Evolutionary conservation across 2,888 invertebrate genomes (phyloP).

Genomic region (Agrochola lychnidis): DNA sequence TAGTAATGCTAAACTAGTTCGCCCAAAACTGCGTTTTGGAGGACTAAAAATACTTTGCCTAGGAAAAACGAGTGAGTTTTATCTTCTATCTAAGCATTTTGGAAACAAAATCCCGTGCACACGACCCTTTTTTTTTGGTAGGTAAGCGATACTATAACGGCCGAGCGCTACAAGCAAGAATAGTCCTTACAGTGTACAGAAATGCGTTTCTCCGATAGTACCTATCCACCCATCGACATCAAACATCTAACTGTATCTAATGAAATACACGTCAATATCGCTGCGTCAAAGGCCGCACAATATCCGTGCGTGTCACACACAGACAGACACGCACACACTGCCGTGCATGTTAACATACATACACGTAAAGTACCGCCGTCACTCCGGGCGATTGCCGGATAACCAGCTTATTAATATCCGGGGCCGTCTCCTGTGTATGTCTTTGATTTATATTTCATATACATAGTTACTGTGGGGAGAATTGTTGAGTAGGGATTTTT

Average conservation of each 20-base stretch:
- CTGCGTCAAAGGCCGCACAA: conserved; percentile 61
- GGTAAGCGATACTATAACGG: no score
- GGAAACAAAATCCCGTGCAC: no score
- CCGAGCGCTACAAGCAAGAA: no score
- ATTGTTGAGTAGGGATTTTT: conserved; percentile 17
- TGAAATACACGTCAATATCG: conserved; percentile 62
- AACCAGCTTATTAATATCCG: conserved; percentile 85
- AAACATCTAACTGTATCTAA: conserved; percentile 41
- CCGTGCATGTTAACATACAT: conserved; percentile 42
- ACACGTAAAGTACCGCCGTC: conserved; percentile 66
- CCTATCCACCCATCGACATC: conserved; percentile 12
- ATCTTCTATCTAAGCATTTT: no score
- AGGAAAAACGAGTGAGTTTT: no score
- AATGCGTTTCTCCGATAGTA: no score
- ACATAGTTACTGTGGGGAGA: conserved; percentile 17
- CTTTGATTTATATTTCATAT: conserved; percentile 68
- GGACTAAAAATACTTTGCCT: background rate
- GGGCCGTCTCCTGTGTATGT: conserved; percentile 64
- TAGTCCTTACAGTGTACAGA: no score
- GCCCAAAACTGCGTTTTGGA: background rate
- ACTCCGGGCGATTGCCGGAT: conserved; percentile 81
- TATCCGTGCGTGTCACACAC: conserved; percentile 62
- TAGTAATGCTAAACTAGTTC: background rate
- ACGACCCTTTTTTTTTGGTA: no score
- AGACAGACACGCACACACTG: conserved; percentile 39